Base-by-base conservation (phyloP, 2,888 invertebrate species). In the Drosophila phalerata region DNA sequence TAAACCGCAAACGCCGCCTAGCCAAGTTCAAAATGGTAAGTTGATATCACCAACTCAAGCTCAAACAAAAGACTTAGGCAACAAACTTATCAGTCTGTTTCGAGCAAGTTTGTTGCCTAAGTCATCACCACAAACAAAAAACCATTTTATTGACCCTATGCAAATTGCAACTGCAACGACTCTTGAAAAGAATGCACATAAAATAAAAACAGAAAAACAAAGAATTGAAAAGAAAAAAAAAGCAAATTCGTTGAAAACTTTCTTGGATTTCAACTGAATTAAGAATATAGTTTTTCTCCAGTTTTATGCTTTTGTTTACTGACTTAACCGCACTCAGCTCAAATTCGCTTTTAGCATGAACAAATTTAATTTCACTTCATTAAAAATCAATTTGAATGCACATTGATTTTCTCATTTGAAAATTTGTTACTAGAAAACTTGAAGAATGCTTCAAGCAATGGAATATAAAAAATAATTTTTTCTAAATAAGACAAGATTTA, bases 1-100 rank as follows among this genome's bases (percentile, higher is more conserved):
- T 62, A 65, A 64, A 55, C 67, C 78, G 63, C 56, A 63, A 63
- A 40, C 56, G 38, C 22, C 47, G 65, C 28, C 53, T 49, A 57
- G 55, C 57, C 75, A 76, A 75, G 86, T 83, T 85, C 83, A 85
- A 86, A 86, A 86, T 77, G 85, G 85, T 86, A 84, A 86, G 85
- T 80, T 75, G 11, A 55, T 51, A 51, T 47, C 1, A 28, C 13
- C 9, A 47, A 43, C 42, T 11, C 9, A 11, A 17, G 2, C 3
- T 19, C 4, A 11, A 13, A 8, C 62, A 42, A 72, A 76, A 28
- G 66, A 73, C 73, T 73, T 66, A 32, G 43, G 62, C 66, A 73
- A 67, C 73, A 45, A 25, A 73, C 62, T 51, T 42, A 28, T 30
- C 48, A 19, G 3, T 22, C 40, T 28, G 28, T 28, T 28, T 5